These are phyloP conservation scores for Cerastis leucographa DNA, from an alignment of 2,888 invertebrate genomes.

Conservation along the genomic window DNA sequence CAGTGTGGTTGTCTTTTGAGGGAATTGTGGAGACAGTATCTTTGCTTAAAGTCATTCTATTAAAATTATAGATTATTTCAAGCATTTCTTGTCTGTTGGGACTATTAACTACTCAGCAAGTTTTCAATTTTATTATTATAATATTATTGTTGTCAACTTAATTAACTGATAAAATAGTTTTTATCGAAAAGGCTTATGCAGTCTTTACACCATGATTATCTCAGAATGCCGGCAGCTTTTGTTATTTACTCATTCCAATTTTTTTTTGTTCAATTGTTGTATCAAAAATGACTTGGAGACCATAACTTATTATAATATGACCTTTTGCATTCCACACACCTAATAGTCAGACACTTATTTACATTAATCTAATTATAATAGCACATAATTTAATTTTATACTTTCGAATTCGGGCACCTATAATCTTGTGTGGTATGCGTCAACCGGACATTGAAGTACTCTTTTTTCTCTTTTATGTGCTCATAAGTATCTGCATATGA, in stretches of 20 bases:
- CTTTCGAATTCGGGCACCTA: conserved; percentile 49
- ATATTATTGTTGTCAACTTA: too few species aligned
- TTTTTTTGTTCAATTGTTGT: not conserved
- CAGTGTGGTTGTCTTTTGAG: conserved; percentile 29
- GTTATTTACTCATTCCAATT: too few species aligned
- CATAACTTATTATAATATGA: conserved; percentile 8
- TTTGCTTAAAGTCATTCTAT: too few species aligned
- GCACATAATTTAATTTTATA: conserved; percentile 48
- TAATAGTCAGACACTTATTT: conserved; percentile 15
- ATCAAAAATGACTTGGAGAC: not conserved
- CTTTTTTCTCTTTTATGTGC: not conserved
- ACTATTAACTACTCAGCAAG: too few species aligned
- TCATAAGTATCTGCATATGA: not conserved
- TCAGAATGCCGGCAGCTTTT: not conserved
- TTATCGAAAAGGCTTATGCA: too few species aligned
- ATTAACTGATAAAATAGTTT: too few species aligned
- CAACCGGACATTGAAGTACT: conserved; percentile 18
- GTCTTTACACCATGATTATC: too few species aligned
- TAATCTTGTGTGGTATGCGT: conserved; percentile 47
- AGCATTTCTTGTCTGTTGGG: too few species aligned
- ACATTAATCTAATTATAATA: conserved; percentile 60
- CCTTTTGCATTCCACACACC: conserved; percentile 21
- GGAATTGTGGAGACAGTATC: not conserved
- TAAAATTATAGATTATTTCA: too few species aligned
- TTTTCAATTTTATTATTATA: too few species aligned